Base-by-base conservation (phyloP, 1,140 invertebrate genomes). In the Goniozus legneri region DNA sequence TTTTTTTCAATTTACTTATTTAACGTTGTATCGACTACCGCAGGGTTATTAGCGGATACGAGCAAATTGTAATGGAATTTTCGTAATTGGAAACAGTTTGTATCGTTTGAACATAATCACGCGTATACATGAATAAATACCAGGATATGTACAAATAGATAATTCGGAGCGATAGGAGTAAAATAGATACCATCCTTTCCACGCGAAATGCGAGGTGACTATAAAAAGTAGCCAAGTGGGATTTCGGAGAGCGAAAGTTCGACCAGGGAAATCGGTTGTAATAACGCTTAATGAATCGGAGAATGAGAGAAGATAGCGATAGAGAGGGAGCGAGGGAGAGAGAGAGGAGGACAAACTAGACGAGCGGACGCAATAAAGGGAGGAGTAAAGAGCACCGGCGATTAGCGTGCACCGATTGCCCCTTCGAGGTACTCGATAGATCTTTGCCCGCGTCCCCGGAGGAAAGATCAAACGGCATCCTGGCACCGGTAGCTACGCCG, bases 401-500 rank as follows among this genome's bases (percentile, higher is more conserved):
- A 33, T 49, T 41, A 56, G 41, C 31, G 42, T 34, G 38, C 41
- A 14, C 43, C 38, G 50, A 47, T 56, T 35, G 38, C 10, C 19
- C 34, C 33, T 18, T 27, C 30, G 40, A 40, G 52, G 20, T 42
- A 49, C 44, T 57, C 56, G 27, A 30, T 24, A 49, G 54, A 57
- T 58, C 50, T 44, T 15, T 34, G 39, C 43, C 46, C 27, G 22
- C 45, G 50, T 45, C 34, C 38, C n/a, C n/a, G n/a, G n/a, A n/a
- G 16, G 31, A 38, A 36, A 43, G 50, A 58, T 58, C 43, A 50
- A 40, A 13, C 12, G 4, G 42, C 32, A 32, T 34, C 20, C 13
- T 15, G 42, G 31, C 30, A 37, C 18, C 12, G 31, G 12, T 21
- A 56, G 48, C 31, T 56, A 37, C 24, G 47, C 47, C 37, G 33